A percentile compares a stretch with the other conserved stretches of the same genome.
Evolutionary conservation across 2,113 vertebrate genomes (phyloP).

Genomic region (Chlamydotis undulata): DNA sequence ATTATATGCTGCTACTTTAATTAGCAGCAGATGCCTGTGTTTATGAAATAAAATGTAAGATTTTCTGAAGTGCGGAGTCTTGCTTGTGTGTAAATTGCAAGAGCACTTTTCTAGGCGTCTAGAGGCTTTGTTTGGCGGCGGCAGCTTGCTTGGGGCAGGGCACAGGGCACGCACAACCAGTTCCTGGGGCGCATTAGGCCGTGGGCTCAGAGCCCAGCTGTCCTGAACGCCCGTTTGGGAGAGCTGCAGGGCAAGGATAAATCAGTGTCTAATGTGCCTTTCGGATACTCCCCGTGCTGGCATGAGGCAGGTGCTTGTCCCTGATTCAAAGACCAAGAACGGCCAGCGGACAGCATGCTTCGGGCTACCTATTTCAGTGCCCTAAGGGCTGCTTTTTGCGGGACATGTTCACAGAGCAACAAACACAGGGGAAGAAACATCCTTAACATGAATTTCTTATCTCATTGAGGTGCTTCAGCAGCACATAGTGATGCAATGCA

Average conservation of each 20-base stretch:
- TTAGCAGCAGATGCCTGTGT: constrained; percentile 83
- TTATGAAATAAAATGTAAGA: constrained; percentile 79
- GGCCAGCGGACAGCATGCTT: rapidly evolving
- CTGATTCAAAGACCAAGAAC: not conserved
- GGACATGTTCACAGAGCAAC: rapidly evolving
- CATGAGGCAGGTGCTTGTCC: not conserved
- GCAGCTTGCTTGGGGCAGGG: not conserved
- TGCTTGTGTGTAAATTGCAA: constrained; percentile 35
- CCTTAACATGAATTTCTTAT: not conserved
- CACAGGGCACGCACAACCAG: rapidly evolving
- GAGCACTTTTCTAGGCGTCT: not conserved
- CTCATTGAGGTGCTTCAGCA: not conserved
- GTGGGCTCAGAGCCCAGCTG: not conserved
- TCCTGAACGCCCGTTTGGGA: rapidly evolving
- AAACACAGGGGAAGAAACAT: not conserved
- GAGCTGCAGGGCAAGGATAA: not conserved
- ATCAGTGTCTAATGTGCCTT: not conserved
- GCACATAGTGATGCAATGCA: constrained; percentile 6
- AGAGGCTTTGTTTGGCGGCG: not conserved
- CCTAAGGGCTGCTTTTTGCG: not conserved
- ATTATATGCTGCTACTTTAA: constrained; percentile 83
- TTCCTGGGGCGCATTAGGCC: not conserved
- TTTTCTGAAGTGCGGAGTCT: constrained; percentile 53
- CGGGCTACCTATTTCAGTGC: not conserved
- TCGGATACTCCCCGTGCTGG: not conserved